Conservation (phyloP, 2,113 vertebrate genomes). For the Hassar affinis region DNA sequence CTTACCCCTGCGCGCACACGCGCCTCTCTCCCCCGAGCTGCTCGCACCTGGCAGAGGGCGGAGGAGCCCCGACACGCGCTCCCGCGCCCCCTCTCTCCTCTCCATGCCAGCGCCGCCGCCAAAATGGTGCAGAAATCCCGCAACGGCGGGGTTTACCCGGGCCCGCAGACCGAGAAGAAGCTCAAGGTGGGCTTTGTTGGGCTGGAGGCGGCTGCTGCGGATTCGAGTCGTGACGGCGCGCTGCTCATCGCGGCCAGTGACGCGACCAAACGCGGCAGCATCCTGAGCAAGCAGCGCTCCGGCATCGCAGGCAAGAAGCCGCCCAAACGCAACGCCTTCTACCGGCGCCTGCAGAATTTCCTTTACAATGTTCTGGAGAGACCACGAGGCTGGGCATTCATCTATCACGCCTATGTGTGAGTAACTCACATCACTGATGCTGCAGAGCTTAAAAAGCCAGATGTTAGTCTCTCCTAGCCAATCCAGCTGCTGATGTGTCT, state of each 20-base stretch:
- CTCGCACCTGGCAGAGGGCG: slow-evolving; percentile 52
- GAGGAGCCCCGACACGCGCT: slow-evolving; percentile 36
- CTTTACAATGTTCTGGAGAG: slow-evolving; percentile 88
- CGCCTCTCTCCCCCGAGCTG: slow-evolving; percentile 45
- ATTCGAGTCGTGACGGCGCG: slow-evolving; percentile 88
- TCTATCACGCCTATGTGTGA: slow-evolving; percentile 88
- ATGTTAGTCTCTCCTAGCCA: neutral
- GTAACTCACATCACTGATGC: slow-evolving; percentile 52
- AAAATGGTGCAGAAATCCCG: slow-evolving; percentile 92
- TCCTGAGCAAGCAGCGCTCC: slow-evolving; percentile 79
- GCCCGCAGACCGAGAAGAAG: slow-evolving; percentile 86
- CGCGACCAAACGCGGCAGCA: slow-evolving; percentile 78
- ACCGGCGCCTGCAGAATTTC: slow-evolving; percentile 87
- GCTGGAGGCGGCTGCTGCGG: slow-evolving; percentile 84
- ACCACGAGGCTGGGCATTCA: slow-evolving; percentile 87
- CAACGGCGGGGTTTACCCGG: slow-evolving; percentile 92
- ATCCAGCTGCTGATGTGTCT: neutral
- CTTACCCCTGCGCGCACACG: slow-evolving; percentile 32
- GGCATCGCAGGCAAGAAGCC: slow-evolving; percentile 77
- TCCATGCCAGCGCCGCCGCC: slow-evolving; percentile 55
- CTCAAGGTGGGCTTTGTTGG: slow-evolving; percentile 97
- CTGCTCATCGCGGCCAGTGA: slow-evolving; percentile 87
- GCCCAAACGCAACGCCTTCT: slow-evolving; percentile 84
- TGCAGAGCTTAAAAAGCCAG: slow-evolving; percentile 8
- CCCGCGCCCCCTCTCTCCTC: slow-evolving; percentile 37